Evolutionary conservation across 2,797 vertebrate species (phyloP), one percentile per base, ranked within the genome.

Genomic region (Pantherophis alleghaniensis): DNA sequence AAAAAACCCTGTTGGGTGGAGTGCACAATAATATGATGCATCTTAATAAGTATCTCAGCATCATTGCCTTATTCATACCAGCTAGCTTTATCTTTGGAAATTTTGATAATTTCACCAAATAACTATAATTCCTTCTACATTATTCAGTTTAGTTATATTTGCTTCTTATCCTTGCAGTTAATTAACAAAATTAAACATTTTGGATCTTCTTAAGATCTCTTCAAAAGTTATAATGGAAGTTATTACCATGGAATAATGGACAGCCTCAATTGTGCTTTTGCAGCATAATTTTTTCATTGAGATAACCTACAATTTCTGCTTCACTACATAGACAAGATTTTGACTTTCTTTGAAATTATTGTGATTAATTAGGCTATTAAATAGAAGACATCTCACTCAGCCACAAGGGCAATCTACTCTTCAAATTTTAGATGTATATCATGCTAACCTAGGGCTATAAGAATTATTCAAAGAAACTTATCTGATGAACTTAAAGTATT

Each of bases 321-420:
- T 98, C 95, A 97, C 98, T 98, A 98, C 97, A 97, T 97, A 96
- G 93, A 95, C 92, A 96, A 94, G 93, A 96, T 97, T 96, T 98
- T 96, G 95, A 97, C 96, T 97, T 95, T 97, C 96, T 96, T 98
- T 98, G 94, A 95, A 97, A 97, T 98, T 95, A 96, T 97, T 95
- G 90, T 98, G 97, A 97, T 97, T 96, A 96, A 97, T 98, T 97
- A 95, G 94, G 89, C 96, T 97, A 93, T 98, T 97, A 97, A 95
- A 95, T 96, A 60, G 95, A 96, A 97, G 95, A 93, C 97, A 95
- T 95, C 96, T 97, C 95, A 86, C 95, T 96, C 55, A 95, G 93
- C 95, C 91, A 95, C 93, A 94, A 96, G 96, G 94, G 93, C 96
- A 90, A 86, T 95, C 92, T 91, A 90, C 93, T 87, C 74, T 89